Base-by-base conservation (phyloP, 1,140 invertebrate genomes). In the Scaptomyza montana region DNA sequence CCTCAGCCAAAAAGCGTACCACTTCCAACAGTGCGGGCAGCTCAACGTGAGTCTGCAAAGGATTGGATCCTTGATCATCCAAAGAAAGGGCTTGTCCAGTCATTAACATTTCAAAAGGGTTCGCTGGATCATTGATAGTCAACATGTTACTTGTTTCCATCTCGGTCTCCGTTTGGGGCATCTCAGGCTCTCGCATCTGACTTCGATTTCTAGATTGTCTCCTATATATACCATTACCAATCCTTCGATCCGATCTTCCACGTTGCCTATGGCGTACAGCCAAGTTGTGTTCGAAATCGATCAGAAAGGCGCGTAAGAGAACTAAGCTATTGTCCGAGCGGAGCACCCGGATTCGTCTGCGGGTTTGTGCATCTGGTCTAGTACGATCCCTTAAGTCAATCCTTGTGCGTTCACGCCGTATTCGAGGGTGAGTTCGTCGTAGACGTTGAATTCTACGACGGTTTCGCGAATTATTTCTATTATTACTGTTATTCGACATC, bases 201-300 rank as follows among this genome's bases (percentile, higher is more conserved):
- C 2, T 39, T 3, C 3, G 36, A 39, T 39, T 10, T n/a, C 12
- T 12, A 12, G 0, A 5, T 21, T 21, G 21, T 3, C 21, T 25
- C 21, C 21, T 4, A 4, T 21, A 21, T 21, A 21, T 21, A 21
- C 3, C 3, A 3, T 2, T 25, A 25, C 21, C 21, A 25, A 25
- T 4, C 21, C 1, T 25, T 25, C 21, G 47, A 0, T 46, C 45
- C 47, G 21, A 25, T 25, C 16, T 16, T 16, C 1, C 16, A 4
- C 21, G 21, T 25, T 25, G 21, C 21, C 16, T 16, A 4, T 25
- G 21, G 21, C 21, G 21, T 16, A 16, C 16, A 16, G 16, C 21
- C 10, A 64, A 4, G 5, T 64, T 53, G 50, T 13, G 61, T 6
- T 64, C 61, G 12, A 50, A 64, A 0, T 46, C 16, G 3, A 2